Conservation (phyloP, 2,113 vertebrate genomes). For the Hemichromis elongatus region DNA sequence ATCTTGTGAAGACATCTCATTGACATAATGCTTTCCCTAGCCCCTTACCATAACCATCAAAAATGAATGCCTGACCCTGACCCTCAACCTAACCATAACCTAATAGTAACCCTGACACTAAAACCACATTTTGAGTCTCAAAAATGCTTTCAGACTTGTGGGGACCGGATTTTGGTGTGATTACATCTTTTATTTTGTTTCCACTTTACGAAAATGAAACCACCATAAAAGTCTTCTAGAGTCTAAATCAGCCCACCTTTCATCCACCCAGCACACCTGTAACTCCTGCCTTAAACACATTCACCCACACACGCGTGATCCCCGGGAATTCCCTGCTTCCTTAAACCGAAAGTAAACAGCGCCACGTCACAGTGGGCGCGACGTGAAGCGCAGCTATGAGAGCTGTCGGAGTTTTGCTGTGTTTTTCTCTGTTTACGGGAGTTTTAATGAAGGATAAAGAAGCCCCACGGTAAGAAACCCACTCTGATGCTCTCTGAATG, state of each 20-base stretch:
- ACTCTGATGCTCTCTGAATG: not conserved
- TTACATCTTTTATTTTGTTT: not conserved
- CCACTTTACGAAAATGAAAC: not conserved
- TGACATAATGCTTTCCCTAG: no score
- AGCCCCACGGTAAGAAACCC: not conserved
- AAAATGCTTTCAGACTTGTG: no score
- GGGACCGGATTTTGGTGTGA: no score
- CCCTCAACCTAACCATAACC: no score
- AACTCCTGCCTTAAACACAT: not conserved
- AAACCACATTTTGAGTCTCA: no score
- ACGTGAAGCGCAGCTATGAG: not conserved
- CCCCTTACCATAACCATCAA: no score
- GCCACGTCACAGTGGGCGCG: not conserved
- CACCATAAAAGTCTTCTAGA: not conserved
- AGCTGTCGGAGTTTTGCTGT: not conserved
- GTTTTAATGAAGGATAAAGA: not conserved
- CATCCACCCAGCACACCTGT: not conserved
- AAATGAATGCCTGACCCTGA: no score
- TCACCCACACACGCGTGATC: accelerated
- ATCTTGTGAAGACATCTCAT: no score
- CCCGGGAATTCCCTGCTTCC: accelerated
- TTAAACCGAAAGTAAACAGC: not conserved
- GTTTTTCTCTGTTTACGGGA: not conserved
- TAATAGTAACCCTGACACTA: no score
- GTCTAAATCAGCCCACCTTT: not conserved